A percentile compares a stretch with the other conserved stretches of the same genome.
phyloP scores from a whole-genome alignment of 2,797 vertebrate genomes.

The Xenentodon cancila region DNA sequence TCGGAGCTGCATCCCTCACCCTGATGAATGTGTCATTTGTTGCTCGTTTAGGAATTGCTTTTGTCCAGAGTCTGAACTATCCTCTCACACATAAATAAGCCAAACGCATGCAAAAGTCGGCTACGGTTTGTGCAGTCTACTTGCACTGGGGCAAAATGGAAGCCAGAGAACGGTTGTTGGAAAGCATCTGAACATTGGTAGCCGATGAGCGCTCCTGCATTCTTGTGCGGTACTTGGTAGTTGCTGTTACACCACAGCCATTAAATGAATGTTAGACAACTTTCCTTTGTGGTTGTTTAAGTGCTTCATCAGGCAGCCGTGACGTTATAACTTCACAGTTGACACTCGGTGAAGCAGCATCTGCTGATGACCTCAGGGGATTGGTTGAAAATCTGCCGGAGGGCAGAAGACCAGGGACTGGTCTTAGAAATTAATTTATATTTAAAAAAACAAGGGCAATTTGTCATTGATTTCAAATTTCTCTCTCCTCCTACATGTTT shows the following conservation, averaged over 20 bases:
- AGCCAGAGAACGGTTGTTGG: constrained; percentile 43
- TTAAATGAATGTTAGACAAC: constrained; percentile 46
- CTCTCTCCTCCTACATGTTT: constrained; percentile 37
- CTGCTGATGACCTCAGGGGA: too few relatives aligned
- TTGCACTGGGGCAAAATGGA: constrained; percentile 34
- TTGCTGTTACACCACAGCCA: too few relatives aligned
- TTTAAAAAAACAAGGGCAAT: too few relatives aligned
- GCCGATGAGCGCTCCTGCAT: constrained; percentile 27
- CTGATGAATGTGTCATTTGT: constrained; percentile 79
- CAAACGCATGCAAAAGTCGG: constrained; percentile 23
- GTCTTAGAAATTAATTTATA: too few relatives aligned
- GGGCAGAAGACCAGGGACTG: too few relatives aligned
- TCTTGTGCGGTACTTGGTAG: constrained; percentile 39
- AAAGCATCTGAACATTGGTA: constrained; percentile 15
- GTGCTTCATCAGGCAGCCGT: constrained; percentile 46
- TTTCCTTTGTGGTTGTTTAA: constrained; percentile 43
- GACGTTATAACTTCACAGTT: constrained; percentile 39
- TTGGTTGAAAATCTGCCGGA: not conserved
- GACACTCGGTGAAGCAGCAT: too few relatives aligned
- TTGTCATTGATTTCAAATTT: constrained; percentile 2
- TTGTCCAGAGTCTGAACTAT: constrained; percentile 55
- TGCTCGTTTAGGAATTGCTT: constrained; percentile 70
- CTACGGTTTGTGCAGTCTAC: constrained; percentile 32
- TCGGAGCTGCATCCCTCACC: constrained; percentile 68
- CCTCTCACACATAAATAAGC: constrained; percentile 6